Evolutionary conservation across 2,888 invertebrate species (phyloP).

Genomic region (Tenodera sinensis): DNA sequence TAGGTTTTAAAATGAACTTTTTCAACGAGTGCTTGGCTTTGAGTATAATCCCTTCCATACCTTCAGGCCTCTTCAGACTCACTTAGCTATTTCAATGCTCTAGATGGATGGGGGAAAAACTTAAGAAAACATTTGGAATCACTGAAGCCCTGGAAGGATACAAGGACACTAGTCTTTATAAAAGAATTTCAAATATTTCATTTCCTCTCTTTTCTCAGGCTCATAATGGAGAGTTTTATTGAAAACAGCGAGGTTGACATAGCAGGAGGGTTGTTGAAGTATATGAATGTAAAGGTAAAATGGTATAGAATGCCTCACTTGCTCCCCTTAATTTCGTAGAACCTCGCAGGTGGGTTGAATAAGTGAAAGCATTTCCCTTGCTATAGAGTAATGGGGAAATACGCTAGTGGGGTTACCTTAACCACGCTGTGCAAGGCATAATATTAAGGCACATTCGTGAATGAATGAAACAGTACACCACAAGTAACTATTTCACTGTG

Average conservation of each 20-base stretch:
- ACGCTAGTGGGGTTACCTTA: background rate
- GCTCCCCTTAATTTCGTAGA: background rate
- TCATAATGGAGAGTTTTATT: background rate
- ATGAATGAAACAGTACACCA: too few relatives aligned
- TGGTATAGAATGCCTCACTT: background rate
- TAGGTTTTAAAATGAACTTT: background rate
- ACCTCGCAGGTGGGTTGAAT: background rate
- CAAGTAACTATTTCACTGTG: too few relatives aligned
- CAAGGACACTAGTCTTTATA: background rate
- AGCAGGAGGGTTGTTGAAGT: background rate
- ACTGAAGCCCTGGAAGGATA: background rate
- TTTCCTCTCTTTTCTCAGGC: background rate
- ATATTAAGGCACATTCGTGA: background rate
- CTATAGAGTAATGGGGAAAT: background rate
- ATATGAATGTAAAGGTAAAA: background rate
- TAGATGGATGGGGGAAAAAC: background rate
- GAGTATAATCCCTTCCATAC: background rate
- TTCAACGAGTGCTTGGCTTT: background rate
- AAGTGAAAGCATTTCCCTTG: background rate
- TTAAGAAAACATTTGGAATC: background rate
- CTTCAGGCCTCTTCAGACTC: background rate
- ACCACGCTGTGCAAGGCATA: background rate
- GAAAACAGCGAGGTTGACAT: background rate
- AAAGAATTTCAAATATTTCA: background rate
- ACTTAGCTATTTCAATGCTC: background rate